A percentile compares a stretch with the other conserved stretches of the same genome.
These are phyloP conservation scores for Pseudomyrmex cubaensis DNA, from an alignment of 1,140 invertebrate species.

Conservation along the genomic window DNA sequence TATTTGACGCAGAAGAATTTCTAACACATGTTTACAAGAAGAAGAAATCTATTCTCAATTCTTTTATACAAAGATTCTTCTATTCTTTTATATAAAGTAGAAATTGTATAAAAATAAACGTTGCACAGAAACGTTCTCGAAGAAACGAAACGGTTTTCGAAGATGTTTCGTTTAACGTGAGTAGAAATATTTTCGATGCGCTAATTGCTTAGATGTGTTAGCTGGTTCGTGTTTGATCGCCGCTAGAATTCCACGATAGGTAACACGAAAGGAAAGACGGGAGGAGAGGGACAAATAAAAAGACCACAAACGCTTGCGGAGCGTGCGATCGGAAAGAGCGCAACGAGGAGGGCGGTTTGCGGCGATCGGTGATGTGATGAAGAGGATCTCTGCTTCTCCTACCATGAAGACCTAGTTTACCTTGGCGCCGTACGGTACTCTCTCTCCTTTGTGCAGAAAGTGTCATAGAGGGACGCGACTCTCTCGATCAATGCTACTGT, in stretches of 20 bases:
- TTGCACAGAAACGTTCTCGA: not conserved
- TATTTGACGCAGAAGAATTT: conserved; percentile 1
- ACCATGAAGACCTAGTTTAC: conserved; percentile 65
- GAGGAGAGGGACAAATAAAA: conserved; percentile 58
- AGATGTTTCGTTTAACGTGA: not conserved
- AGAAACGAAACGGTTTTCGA: not conserved
- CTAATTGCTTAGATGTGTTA: conserved; percentile 2
- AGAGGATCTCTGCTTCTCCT: conserved; percentile 59
- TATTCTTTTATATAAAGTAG: not conserved
- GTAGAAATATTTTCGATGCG: conserved; percentile 9
- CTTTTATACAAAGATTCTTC: too few relatives aligned
- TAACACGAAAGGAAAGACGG: not conserved
- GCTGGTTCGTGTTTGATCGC: not conserved
- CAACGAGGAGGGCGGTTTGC: conserved; percentile 54
- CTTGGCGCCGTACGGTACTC: conserved; percentile 44
- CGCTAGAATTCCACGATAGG: not conserved
- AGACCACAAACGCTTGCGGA: conserved; percentile 21
- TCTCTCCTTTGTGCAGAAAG: conserved; percentile 57
- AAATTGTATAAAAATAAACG: conserved; percentile 9
- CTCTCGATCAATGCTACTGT: conserved; percentile 68
- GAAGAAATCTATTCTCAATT: too few relatives aligned
- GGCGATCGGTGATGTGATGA: conserved; percentile 63
- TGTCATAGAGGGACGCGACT: conserved; percentile 50
- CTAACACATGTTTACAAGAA: too few relatives aligned
- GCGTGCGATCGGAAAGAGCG: conserved; percentile 23